Conservation (phyloP, 2,113 vertebrate genomes). For the Toxostoma redivivum region DNA sequence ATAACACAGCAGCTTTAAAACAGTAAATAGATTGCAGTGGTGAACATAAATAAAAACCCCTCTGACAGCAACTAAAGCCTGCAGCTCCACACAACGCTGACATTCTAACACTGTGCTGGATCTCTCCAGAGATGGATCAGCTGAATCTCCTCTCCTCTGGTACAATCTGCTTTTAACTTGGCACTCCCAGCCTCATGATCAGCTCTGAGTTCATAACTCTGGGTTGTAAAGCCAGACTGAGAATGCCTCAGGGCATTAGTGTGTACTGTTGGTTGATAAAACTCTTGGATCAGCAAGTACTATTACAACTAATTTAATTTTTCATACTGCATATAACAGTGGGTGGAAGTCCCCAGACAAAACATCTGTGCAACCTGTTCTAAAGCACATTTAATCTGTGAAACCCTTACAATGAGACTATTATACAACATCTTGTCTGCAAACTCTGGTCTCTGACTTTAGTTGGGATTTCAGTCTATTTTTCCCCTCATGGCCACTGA, state of each 20-base stretch:
- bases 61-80: background rate
- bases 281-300: background rate
- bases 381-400: background rate
- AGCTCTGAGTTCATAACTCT: background rate
- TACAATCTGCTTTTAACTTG: background rate
- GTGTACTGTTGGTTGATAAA: background rate
- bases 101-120: accelerated
- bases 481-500: background rate
- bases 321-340: background rate
- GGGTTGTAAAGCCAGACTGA: background rate
- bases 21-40: background rate
- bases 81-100: background rate
- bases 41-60: background rate
- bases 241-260: background rate
- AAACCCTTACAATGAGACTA: background rate
- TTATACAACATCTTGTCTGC: background rate
- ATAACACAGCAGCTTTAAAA: background rate
- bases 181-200: background rate
- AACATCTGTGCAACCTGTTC: conserved; percentile 48
- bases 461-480: background rate
- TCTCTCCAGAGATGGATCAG: background rate
- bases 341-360: conserved; percentile 48
- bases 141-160: background rate
- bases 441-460: background rate
- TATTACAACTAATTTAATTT: conserved; percentile 25